Percentiles rank a stretch among this genome's conserved stretches.
Evolutionary conservation across 2,888 invertebrate genomes (phyloP).

Genomic region (Phlogophora meticulosa): DNA sequence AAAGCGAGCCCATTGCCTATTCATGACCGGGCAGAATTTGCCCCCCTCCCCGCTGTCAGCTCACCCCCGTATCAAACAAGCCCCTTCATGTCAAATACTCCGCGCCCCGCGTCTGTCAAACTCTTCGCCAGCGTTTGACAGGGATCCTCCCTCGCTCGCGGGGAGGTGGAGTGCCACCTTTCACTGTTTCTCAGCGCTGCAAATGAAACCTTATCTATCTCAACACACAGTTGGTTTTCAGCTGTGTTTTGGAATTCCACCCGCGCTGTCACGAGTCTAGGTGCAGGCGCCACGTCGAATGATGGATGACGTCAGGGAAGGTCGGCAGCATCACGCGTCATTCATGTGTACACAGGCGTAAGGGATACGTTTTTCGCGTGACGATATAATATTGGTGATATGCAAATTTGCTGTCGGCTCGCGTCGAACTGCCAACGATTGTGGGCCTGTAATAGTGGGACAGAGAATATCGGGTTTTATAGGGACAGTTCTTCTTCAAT

Average conservation of each 20-base stretch:
- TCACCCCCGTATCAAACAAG: constrained; percentile 90
- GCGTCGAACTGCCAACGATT: constrained; percentile 78
- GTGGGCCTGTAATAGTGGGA: constrained; percentile 60
- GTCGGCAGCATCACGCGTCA: constrained; percentile 91
- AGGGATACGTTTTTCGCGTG: constrained; percentile 91
- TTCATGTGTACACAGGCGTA: constrained; percentile 91
- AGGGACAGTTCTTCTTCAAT: constrained; percentile 38
- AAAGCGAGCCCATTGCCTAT: constrained; percentile 91
- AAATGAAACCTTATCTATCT: constrained; percentile 64
- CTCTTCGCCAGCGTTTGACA: constrained; percentile 91
- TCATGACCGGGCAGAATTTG: constrained; percentile 90
- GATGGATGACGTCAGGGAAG: constrained; percentile 91
- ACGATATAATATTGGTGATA: constrained; percentile 91
- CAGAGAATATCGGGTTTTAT: constrained; percentile 64
- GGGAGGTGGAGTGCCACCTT: constrained; percentile 88
- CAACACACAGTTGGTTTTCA: constrained; percentile 67
- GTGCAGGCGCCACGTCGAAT: constrained; percentile 91
- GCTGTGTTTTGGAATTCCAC: constrained; percentile 61
- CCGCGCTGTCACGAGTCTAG: constrained; percentile 89
- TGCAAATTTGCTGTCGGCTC: constrained; percentile 87
- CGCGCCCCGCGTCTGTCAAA: constrained; percentile 91
- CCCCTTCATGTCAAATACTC: constrained; percentile 91
- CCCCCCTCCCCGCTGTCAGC: constrained; percentile 83
- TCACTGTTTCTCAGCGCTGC: constrained; percentile 41
- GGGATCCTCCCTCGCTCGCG: constrained; percentile 89